Conservation (phyloP, 2,888 invertebrate species). For the Spatulosminthurus flaviceps region DNA sequence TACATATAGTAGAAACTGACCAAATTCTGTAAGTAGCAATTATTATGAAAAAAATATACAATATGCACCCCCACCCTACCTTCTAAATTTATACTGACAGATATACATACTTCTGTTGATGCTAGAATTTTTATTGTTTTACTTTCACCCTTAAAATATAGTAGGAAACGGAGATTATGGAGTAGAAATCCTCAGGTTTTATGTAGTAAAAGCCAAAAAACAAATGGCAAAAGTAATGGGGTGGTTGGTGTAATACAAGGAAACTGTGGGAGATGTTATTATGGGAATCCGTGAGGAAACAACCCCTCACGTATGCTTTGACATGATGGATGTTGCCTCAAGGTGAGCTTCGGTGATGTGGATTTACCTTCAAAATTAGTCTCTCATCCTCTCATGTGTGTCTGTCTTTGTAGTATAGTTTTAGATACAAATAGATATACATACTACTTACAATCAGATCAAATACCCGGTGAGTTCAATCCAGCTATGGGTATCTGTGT, state of each 20-base stretch:
- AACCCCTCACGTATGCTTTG: not conserved
- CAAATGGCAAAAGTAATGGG: not conserved
- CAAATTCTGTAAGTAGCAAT: too few relatives aligned
- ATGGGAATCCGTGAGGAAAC: not conserved
- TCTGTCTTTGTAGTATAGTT: too few relatives aligned
- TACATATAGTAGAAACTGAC: too few relatives aligned
- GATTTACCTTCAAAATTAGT: not conserved
- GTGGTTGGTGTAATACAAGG: not conserved
- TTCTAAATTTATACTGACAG: too few relatives aligned
- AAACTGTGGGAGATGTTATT: not conserved
- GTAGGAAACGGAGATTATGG: not conserved
- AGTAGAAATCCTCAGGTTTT: not conserved
- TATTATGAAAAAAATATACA: too few relatives aligned
- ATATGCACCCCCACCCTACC: too few relatives aligned
- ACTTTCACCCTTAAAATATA: slow-evolving; percentile 16
- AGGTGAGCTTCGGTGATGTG: not conserved
- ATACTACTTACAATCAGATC: too few relatives aligned
- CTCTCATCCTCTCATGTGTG: not conserved
- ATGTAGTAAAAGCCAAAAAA: not conserved
- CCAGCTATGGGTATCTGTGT: too few relatives aligned
- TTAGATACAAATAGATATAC: too few relatives aligned
- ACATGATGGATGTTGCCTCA: not conserved
- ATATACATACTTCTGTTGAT: too few relatives aligned
- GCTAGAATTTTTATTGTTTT: not conserved
- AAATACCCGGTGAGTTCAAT: too few relatives aligned